Evolutionary conservation across 2,113 vertebrate genomes (phyloP).

Genomic region (Vanacampus margaritifer): DNA sequence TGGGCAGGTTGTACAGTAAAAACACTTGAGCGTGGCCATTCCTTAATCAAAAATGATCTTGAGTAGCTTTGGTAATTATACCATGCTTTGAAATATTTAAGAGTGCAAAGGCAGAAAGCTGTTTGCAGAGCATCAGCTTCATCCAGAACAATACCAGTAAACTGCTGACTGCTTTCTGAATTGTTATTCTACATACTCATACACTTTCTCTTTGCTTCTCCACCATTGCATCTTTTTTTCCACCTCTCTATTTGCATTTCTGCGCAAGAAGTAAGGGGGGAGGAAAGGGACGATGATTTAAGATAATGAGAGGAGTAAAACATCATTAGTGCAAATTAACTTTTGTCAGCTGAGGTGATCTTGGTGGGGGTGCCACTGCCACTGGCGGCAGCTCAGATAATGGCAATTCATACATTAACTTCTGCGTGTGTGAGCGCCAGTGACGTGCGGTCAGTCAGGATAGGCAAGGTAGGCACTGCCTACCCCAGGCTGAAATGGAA

Average conservation of each 20-base stretch:
- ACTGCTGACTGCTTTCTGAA: constrained; percentile 41
- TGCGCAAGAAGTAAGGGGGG: constrained; percentile 26
- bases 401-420: constrained; percentile 71
- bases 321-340: constrained; percentile 82
- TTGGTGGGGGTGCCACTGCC: constrained; percentile 69
- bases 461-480: too few relatives aligned
- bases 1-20: constrained; percentile 53
- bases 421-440: too few relatives aligned
- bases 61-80: constrained; percentile 65
- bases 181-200: constrained; percentile 29
- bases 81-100: constrained; percentile 58
- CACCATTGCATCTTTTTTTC: constrained; percentile 20
- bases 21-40: constrained; percentile 38
- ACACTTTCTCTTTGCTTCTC: constrained; percentile 15
- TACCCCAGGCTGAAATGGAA: too few relatives aligned
- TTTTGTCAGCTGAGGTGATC: constrained; percentile 80
- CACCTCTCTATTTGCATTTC: constrained; percentile 41
- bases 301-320: constrained; percentile 80
- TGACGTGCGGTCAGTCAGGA: too few relatives aligned
- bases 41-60: constrained; percentile 59
- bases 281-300: constrained; percentile 71
- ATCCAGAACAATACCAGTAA: constrained; percentile 52
- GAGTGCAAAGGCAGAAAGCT: constrained; percentile 26
- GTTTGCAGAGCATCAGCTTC: constrained; percentile 39
- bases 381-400: constrained; percentile 70